A percentile compares a stretch with the other conserved stretches of the same genome.
phyloP scores from a whole-genome alignment of 1,140 invertebrate species.

The Ceratina japonica region DNA sequence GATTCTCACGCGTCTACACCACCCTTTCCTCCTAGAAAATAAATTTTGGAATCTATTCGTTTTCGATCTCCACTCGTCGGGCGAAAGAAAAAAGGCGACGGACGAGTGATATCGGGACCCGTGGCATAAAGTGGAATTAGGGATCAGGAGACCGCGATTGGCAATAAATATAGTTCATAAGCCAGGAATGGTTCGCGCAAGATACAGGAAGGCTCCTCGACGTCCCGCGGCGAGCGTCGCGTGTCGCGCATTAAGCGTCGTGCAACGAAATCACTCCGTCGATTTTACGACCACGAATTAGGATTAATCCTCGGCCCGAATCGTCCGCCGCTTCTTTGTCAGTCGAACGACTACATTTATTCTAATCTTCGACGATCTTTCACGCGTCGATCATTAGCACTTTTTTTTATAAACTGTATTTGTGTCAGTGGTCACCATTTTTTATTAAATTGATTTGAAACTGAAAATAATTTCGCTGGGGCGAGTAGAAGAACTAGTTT shows the following conservation, averaged over 20 bases:
- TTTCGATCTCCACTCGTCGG: background rate
- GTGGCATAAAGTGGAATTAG: constrained; percentile 52
- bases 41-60: background rate
- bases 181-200: constrained; percentile 69
- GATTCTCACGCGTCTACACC: constrained; percentile 25
- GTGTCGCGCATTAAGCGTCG: constrained; percentile 66
- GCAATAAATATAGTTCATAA: constrained; percentile 73
- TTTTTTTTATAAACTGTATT: too few species aligned
- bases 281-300: constrained; percentile 72
- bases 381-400: too few species aligned
- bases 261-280: constrained; percentile 47
- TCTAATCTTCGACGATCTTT: background rate
- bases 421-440: background rate
- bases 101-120: background rate
- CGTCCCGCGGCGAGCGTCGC: constrained; percentile 64
- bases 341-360: constrained; percentile 24
- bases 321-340: constrained; percentile 19
- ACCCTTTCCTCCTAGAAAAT: background rate
- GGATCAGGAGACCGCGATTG: constrained; percentile 53
- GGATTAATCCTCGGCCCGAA: constrained; percentile 55
- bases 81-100: background rate
- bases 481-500: constrained; percentile 5
- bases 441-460: too few species aligned
- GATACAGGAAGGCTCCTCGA: constrained; percentile 67
- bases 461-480: constrained; percentile 6